Conservation (phyloP, 2,113 vertebrate genomes). For the Plectropomus leopardus region DNA sequence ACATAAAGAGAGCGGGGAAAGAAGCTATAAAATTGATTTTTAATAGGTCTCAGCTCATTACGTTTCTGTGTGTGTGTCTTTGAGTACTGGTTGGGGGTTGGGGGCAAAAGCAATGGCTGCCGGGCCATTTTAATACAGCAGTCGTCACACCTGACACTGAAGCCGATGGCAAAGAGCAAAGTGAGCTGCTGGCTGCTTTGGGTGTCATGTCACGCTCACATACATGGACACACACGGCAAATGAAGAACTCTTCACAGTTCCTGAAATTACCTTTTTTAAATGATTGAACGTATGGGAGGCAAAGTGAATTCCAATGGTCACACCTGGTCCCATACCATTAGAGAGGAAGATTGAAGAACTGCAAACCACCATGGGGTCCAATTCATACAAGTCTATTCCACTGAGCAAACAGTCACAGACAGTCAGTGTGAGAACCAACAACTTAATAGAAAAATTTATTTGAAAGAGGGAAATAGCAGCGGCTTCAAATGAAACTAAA, state of each 20-base stretch:
- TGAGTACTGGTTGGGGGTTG: slow-evolving; percentile 10
- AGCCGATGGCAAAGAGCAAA: slow-evolving; percentile 6
- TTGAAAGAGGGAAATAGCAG: neutral
- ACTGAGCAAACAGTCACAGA: neutral
- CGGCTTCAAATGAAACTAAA: neutral
- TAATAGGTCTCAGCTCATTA: slow-evolving; percentile 80
- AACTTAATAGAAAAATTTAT: neutral
- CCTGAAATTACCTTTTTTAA: slow-evolving; percentile 29
- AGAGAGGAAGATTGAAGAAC: slow-evolving; percentile 60
- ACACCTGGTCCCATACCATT: slow-evolving; percentile 64
- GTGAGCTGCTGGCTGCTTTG: neutral
- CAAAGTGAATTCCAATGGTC: slow-evolving; percentile 55
- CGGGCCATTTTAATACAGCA: slow-evolving; percentile 9
- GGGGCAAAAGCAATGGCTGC: slow-evolving; percentile 11
- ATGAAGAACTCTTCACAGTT: slow-evolving; percentile 37
- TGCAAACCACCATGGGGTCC: slow-evolving; percentile 24
- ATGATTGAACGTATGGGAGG: slow-evolving; percentile 13
- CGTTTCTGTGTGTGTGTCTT: slow-evolving; percentile 16
- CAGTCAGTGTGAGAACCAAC: neutral
- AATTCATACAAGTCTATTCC: slow-evolving; percentile 18
- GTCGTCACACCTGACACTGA: slow-evolving; percentile 36
- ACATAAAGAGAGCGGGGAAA: slow-evolving; percentile 69
- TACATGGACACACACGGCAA: neutral
- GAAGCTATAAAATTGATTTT: slow-evolving; percentile 81
- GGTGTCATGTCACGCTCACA: slow-evolving; percentile 8